These are phyloP conservation scores for Xyrichtys novacula DNA, from an alignment of 2,797 vertebrate species.

Conservation along the genomic window DNA sequence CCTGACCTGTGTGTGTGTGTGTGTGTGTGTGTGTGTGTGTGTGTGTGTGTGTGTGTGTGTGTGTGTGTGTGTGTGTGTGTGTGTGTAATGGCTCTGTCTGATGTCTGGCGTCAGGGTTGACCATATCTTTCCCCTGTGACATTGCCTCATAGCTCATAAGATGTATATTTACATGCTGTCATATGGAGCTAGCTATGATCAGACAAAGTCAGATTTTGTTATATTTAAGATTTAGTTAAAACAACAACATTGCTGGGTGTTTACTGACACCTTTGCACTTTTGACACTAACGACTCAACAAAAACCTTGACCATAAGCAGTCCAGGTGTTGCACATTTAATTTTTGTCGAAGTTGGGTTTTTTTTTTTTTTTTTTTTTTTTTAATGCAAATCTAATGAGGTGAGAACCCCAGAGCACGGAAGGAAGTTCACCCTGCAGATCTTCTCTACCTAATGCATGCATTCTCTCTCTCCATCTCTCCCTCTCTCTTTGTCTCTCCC, in stretches of 20 bases:
- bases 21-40: constrained; percentile 35
- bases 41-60: constrained; percentile 39
- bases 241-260: neutral
- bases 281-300: neutral
- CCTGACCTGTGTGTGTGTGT: constrained; percentile 21
- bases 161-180: constrained; percentile 48
- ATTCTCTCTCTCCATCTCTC: neutral
- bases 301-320: neutral
- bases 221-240: neutral
- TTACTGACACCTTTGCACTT: neutral
- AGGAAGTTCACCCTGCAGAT: constrained; percentile 42
- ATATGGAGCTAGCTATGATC: neutral
- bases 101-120: constrained; percentile 76
- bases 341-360: too few relatives aligned
- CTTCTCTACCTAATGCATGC: constrained; percentile 49
- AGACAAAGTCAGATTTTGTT: neutral
- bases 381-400: constrained; percentile 58
- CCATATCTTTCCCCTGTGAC: constrained; percentile 74
- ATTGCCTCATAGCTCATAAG: constrained; percentile 64
- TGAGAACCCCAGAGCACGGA: constrained; percentile 29
- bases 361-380: too few relatives aligned
- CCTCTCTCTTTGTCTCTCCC: constrained; percentile 12
- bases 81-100: constrained; percentile 66
- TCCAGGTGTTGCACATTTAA: constrained; percentile 5
- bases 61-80: constrained; percentile 10